A percentile compares a stretch with the other conserved stretches of the same genome.
Conservation (phyloP, 2,888 invertebrate genomes). For the Caenorhabditis auriculariae region DNA sequence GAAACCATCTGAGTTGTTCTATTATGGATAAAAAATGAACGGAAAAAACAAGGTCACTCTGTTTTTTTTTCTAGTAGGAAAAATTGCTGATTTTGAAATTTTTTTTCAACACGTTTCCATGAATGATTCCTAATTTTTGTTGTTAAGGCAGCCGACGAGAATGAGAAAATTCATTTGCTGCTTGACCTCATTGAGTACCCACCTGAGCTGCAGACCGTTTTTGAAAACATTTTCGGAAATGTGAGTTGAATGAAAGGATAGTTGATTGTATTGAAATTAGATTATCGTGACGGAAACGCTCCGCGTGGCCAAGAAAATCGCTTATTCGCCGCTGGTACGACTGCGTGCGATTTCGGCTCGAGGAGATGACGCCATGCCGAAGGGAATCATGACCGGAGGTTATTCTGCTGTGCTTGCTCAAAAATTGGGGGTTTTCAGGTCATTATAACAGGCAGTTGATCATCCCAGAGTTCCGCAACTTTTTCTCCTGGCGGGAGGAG, state of each 20-base stretch:
- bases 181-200: slow-evolving; percentile 22
- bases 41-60: slow-evolving; percentile 5
- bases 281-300: slow-evolving; percentile 82
- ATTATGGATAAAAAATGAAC: slow-evolving; percentile 5
- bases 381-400: slow-evolving; percentile 87
- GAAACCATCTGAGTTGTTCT: too few species aligned
- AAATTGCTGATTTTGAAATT: background rate
- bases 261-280: slow-evolving; percentile 79
- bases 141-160: slow-evolving; percentile 15
- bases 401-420: background rate
- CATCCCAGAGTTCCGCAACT: background rate
- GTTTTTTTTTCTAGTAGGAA: too few species aligned
- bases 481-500: background rate
- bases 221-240: slow-evolving; percentile 6
- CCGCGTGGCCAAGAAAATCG: slow-evolving; percentile 78
- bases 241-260: slow-evolving; percentile 7
- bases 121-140: slow-evolving; percentile 2
- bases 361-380: slow-evolving; percentile 88
- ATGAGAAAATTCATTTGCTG: slow-evolving; percentile 3
- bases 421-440: background rate
- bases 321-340: slow-evolving; percentile 72
- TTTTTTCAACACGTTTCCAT: slow-evolving; percentile 10
- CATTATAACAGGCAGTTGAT: background rate
- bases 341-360: slow-evolving; percentile 77
- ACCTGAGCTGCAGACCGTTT: slow-evolving; percentile 2